Percentiles rank a stretch among this genome's conserved stretches.
Conservation (phyloP, 2,113 vertebrate species). For the Synodontis membranacea region DNA sequence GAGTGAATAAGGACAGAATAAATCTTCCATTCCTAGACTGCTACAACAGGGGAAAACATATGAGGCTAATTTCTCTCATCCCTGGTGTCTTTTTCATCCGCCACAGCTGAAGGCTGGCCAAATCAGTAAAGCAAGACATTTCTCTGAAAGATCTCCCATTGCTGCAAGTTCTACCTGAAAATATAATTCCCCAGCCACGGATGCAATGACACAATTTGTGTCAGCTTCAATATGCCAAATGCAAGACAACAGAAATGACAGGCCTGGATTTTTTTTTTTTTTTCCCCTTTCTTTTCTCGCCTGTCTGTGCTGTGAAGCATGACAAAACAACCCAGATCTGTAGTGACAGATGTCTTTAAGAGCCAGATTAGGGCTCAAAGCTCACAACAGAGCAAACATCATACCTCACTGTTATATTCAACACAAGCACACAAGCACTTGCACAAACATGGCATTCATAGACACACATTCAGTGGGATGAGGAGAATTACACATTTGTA, state of each 20-base stretch:
- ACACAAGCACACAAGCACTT: slow-evolving; percentile 47
- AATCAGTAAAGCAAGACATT: slow-evolving; percentile 58
- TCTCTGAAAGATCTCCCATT: slow-evolving; percentile 61
- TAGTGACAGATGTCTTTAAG: slow-evolving; percentile 82
- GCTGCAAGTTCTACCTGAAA: slow-evolving; percentile 73
- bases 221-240: slow-evolving; percentile 74
- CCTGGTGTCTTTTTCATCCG: slow-evolving; percentile 47
- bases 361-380: slow-evolving; percentile 75
- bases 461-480: slow-evolving; percentile 3
- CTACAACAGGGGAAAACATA: slow-evolving; percentile 37
- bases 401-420: slow-evolving; percentile 58
- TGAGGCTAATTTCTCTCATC: slow-evolving; percentile 34
- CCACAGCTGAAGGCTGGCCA: slow-evolving; percentile 59
- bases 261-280: slow-evolving; percentile 62
- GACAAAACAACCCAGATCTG: slow-evolving; percentile 80
- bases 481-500: background rate
- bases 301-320: slow-evolving; percentile 72
- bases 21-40: slow-evolving; percentile 23
- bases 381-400: slow-evolving; percentile 74
- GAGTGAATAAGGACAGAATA: slow-evolving; percentile 30
- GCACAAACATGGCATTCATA: slow-evolving; percentile 24
- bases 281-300: slow-evolving; percentile 53
- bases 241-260: slow-evolving; percentile 75
- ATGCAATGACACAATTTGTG: slow-evolving; percentile 74
- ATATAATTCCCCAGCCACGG: slow-evolving; percentile 68